Base-by-base conservation (phyloP, 2,888 invertebrate species). In the Amphiduros pacificus region DNA sequence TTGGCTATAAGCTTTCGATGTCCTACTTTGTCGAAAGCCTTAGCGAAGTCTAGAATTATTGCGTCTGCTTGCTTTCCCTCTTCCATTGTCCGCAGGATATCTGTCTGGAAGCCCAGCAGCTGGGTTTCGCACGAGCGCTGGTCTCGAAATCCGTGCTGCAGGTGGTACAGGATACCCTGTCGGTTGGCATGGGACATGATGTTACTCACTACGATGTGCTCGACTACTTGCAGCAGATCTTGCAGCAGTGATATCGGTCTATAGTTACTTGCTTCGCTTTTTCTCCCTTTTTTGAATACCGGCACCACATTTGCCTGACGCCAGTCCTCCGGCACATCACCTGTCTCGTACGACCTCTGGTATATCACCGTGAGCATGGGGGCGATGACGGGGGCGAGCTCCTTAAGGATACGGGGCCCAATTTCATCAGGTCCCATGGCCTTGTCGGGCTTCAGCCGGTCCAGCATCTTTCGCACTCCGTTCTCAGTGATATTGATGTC, bases 251-350 rank as follows among this genome's bases (percentile, higher is more conserved):
- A n/a, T n/a, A n/a, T n/a, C 5, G 44, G 44, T n/a, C n/a, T 5
- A 22, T 44, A 44, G n/a, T 44, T 44, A 11, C 3, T 24, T n/a
- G 51, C 4, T 51, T 51, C 26, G 26, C 5, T 24, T 9, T 24
- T 6, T 24, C 26, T 5, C 51, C 51, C 29, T 24, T 51, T 51
- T 51, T 51, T 51, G 49, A 49, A 51, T 6, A 51, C 51, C 26
- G 51, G 22, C 4, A 5, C 6, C 17, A 9, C 26, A 24, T 28
- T 24, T 4, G 26, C 51, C 20, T 24, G 20, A 17, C n/a, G 29
- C 51, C 51, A 51, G 29, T 6, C 26, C 29, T n/a, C 26, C 26
- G 51, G 51, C 5, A 51, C 20, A 6, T 11, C n/a, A 11, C 20
- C n/a, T 36, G 44, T 11, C 20, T 44, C 44, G 4, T 20, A 22